Base-by-base conservation (phyloP, 2,888 invertebrate genomes). In the Mellilla xanthometata region DNA sequence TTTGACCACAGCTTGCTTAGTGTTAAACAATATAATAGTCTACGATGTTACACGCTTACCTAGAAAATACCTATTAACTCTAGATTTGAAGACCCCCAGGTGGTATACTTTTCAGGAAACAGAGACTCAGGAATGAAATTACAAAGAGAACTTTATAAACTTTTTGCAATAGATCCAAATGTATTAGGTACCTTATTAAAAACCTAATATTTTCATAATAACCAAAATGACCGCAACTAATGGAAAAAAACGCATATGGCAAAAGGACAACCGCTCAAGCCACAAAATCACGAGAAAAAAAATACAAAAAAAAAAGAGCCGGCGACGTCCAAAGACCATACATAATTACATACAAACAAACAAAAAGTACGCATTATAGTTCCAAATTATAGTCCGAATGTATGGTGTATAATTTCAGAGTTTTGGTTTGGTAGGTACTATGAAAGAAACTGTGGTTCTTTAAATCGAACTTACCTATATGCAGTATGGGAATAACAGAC, bases 311-410 rank as follows among this genome's bases (percentile, higher is more conserved):
- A 34, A 35, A 42, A 28, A 39, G 29, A 43, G 5, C 38, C 39
- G 27, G 6, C 15, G 34, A 46, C 53, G 40, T 31, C 49, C 19
- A 12, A 51, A 32, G 28, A 28, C 38, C 34, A 29, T 38, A 12
- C 35, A 22, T 55, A 55, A 57, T 57, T 53, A 55, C 41, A 51
- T 22, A 42, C 56, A 58, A 62, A 60, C 58, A 59, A 60, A 73
- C 66, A 72, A 70, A 72, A 72, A 71, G 56, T 62, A 49, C 68
- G 69, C 78, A 82, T 81, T 81, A 82, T 78, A 74, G 77, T 71
- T 62, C 68, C 58, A 83, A 84, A 84, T 83, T 84, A 83, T 81
- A 84, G 47, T 41, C 38, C 38, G 28, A 41, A 11, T 41, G 38
- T 47, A 58, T 56, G 38, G 24, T 49, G 47, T 47, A 65, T 71